Evolutionary conservation across 64 coral and sea anemone genomes (phyloP), one percentile per base, ranked within the genome.

Genomic region (Porites lutea): DNA sequence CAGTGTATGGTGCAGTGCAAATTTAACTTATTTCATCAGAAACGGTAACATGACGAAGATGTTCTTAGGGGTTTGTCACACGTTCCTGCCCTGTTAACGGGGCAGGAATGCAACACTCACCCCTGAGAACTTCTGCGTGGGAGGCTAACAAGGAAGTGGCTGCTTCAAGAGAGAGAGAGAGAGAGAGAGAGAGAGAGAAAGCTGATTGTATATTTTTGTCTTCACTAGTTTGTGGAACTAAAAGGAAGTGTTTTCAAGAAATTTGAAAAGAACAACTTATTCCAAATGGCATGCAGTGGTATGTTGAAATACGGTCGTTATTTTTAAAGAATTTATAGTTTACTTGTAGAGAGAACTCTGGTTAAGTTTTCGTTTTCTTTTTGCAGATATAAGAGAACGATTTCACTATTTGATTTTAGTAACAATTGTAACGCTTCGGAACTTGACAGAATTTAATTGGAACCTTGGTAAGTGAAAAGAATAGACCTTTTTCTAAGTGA

Each of bases 221-320:
- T 66, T 68, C 44, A 43, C 61, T 62, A 99, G 97, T 99, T 99
- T 96, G 94, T 99, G 50, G 97, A 99, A 86, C 87, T 99, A 11
- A 99, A 99, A 62, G 97, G 94, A 55, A 93, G 94, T 81, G 97
- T 99, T 16, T 99, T 99, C 85, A 99, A 99, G 89, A 99, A 91
- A 75, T 99, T 96, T 89, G 97, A 99, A 85, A 99, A 89, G 74
- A 99, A 99, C 78, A 99, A 99, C 88, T 71, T 99, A 19, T 99
- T 99, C 51, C 97, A 99, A 72, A 99, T 99, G 97, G 88, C 97
- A 21, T 99, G 97, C 73, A 95, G 94, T 85, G 97, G 97, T 99
- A 27, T 88, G 90, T 82, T 61, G 5, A 13, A 20, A 52, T 43
- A 8, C 4, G 10, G 6, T 23, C 13, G 44, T 76, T 16, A 43